Base-by-base conservation (phyloP, 2,113 vertebrate genomes). In the Apodemus sylvaticus region DNA sequence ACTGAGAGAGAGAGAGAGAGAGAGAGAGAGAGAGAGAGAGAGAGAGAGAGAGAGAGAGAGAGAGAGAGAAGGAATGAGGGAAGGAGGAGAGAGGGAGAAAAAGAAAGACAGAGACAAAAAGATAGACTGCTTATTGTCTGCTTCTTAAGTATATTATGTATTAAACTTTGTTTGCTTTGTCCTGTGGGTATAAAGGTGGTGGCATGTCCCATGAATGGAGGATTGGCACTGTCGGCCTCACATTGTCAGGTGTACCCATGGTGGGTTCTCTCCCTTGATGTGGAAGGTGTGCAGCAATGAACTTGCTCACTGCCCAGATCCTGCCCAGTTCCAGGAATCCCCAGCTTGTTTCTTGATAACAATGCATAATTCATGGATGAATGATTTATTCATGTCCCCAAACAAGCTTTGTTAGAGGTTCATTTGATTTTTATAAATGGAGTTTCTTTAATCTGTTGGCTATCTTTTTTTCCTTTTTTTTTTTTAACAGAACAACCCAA, bases 381-480 rank as follows among this genome's bases (percentile, higher is more conserved):
- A 97, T 95, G 95, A 98, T 94, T 88, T 97, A 97, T 98, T 98
- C 91, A 96, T 89, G 86, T 96, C 96, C 60, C 90, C 74, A 97
- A 89, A 97, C 91, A 96, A 98, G 94, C 83, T 97, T 97, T 97
- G 94, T 98, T 96, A 97, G 74, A 97, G 94, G 83, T 90, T 97
- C 96, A 97, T 90, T 93, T 96, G 71, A 53, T 95, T 98, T 97
- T 96, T 97, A 97, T 93, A 97, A 96, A 91, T 90, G 94, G 24
- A 36, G 96, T 96, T 97, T 77, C 68, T 98, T 97, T 97, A 96
- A 96, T 97, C 91, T 97, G 66, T 55, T 96, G 83, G 89, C 89
- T 97, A 94, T 17, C 81, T 97, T 1, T 71, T n/a, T 48, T n/a
- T 19, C 34, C 94, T 94, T 20, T 39, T 71, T 10, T 39, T 39